These are phyloP conservation scores for Suricata suricatta DNA, from an alignment of 2,113 vertebrate genomes.

Conservation along the genomic window DNA sequence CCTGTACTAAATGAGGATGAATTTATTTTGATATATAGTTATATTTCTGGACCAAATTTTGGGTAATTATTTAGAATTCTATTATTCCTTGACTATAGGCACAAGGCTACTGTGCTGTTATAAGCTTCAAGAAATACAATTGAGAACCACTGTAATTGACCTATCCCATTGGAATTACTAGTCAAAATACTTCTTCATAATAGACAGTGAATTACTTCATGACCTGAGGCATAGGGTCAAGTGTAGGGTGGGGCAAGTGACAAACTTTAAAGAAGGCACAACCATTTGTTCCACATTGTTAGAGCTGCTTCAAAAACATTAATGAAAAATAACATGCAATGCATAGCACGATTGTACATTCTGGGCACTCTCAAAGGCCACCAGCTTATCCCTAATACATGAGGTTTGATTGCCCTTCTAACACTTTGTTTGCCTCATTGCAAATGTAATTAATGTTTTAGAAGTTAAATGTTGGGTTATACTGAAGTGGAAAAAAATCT, in stretches of 20 bases:
- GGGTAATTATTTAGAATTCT: conserved; percentile 34
- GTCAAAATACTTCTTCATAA: not conserved
- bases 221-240: not conserved
- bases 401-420: not conserved
- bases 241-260: not conserved
- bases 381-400: not conserved
- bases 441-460: conserved; percentile 43
- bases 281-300: not conserved
- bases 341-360: not conserved
- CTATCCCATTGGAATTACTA: conserved; percentile 5
- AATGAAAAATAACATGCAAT: not conserved
- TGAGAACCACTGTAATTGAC: not conserved
- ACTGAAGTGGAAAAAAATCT: not conserved
- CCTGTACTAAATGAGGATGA: not conserved
- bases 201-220: not conserved
- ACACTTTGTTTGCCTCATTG: conserved; percentile 25
- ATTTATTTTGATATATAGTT: conserved; percentile 1
- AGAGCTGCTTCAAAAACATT: not conserved
- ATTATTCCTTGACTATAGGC: not conserved
- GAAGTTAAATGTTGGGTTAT: conserved; percentile 52
- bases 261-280: not conserved
- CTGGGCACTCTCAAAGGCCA: not conserved
- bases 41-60: not conserved
- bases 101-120: not conserved
- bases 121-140: not conserved